These are phyloP conservation scores for Muscicapa striata DNA, from an alignment of 2,797 vertebrate genomes.

Conservation along the genomic window DNA sequence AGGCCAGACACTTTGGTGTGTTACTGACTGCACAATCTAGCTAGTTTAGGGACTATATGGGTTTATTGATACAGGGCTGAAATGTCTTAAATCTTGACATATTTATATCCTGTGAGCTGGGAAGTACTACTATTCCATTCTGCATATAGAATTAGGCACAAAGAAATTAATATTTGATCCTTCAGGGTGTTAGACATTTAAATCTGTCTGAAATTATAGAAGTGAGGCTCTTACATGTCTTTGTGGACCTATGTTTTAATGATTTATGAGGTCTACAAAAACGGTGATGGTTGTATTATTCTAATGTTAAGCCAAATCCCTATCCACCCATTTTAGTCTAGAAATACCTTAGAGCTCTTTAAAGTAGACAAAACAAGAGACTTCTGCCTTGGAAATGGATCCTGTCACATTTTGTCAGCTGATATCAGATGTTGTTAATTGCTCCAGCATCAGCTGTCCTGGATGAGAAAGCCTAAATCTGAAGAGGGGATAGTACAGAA, in stretches of 20 bases:
- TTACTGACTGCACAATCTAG: not conserved
- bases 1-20: not conserved
- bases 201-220: not conserved
- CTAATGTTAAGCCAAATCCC: not conserved
- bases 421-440: not conserved
- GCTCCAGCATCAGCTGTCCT: not conserved
- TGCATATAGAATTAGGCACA: not conserved
- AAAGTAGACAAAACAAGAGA: not conserved
- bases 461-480: not conserved
- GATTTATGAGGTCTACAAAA: not conserved
- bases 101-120: not conserved
- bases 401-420: not conserved
- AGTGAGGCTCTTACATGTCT: not conserved
- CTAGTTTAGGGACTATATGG: not conserved
- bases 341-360: not conserved
- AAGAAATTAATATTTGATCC: not conserved
- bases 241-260: not conserved
- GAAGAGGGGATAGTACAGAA: not conserved
- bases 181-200: not conserved
- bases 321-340: not conserved
- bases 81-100: not conserved
- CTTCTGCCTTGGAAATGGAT: not conserved
- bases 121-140: not conserved
- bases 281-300: not conserved
- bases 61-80: not conserved